phyloP scores from a whole-genome alignment of 2,113 vertebrate species.

The zebrafish (Danio rerio) region DNA sequence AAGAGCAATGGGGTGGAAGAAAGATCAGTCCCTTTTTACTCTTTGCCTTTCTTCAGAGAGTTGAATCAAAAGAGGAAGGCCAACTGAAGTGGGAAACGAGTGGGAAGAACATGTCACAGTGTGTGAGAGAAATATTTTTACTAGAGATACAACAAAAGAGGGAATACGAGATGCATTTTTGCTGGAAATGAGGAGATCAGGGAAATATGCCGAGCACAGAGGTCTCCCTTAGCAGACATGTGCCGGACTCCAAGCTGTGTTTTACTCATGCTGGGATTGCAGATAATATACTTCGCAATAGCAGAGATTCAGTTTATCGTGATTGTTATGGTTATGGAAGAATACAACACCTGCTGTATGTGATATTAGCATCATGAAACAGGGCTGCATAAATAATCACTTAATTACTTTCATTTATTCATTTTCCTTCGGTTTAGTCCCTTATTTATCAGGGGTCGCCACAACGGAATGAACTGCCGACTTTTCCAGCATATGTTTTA shows the following conservation, averaged over 20 bases:
- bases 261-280: slow-evolving; percentile 5
- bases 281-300: background rate
- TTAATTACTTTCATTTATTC: too few relatives aligned
- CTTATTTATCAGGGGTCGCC: too few relatives aligned
- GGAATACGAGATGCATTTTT: slow-evolving; percentile 6
- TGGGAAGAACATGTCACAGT: background rate
- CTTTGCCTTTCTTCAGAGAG: background rate
- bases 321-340: background rate
- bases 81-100: slow-evolving; percentile 9
- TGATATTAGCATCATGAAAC: background rate
- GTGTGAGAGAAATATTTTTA: slow-evolving; percentile 24
- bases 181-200: slow-evolving; percentile 22
- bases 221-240: background rate
- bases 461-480: too few relatives aligned
- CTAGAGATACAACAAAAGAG: background rate
- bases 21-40: slow-evolving; percentile 1
- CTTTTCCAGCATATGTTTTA: too few relatives aligned
- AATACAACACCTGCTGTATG: background rate
- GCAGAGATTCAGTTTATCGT: background rate
- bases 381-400: background rate
- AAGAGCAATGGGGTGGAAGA: background rate
- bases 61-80: slow-evolving; percentile 22
- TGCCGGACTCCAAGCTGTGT: background rate
- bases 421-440: too few relatives aligned
- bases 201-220: slow-evolving; percentile 1